phyloP scores from a whole-genome alignment of 2,888 invertebrate species.

The Rhyacophila evoluta region DNA sequence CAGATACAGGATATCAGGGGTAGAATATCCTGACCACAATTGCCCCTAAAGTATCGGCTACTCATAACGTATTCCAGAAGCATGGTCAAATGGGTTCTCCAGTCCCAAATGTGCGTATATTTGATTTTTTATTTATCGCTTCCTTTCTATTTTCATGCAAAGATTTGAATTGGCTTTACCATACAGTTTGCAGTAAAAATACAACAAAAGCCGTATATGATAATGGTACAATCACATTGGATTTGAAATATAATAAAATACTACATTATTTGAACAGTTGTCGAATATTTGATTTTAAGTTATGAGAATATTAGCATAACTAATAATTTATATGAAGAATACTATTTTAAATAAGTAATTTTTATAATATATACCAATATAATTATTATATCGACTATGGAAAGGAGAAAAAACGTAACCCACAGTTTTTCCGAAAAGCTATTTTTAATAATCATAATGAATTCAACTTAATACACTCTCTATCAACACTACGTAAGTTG shows the following conservation, averaged over 20 bases:
- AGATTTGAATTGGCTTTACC: constrained; percentile 37
- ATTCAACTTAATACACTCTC: too few relatives aligned
- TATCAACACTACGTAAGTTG: too few relatives aligned
- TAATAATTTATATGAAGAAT: too few relatives aligned
- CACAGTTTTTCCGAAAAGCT: too few relatives aligned
- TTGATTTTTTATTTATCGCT: constrained; percentile 55
- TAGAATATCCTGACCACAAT: neutral
- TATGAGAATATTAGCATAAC: too few relatives aligned
- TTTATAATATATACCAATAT: too few relatives aligned
- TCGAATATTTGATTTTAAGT: too few relatives aligned
- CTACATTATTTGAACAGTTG: neutral
- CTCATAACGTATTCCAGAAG: constrained; percentile 40
- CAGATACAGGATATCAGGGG: neutral
- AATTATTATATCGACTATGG: too few relatives aligned
- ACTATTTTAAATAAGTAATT: too few relatives aligned
- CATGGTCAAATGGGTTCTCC: constrained; percentile 36
- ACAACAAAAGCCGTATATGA: neutral
- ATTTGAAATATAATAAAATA: neutral
- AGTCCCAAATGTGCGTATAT: constrained; percentile 49
- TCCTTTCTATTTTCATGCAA: constrained; percentile 48
- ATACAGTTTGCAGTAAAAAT: constrained; percentile 27
- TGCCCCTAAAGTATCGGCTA: neutral
- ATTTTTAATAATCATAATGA: too few relatives aligned
- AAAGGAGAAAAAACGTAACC: too few relatives aligned
- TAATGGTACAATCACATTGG: neutral